Evolutionary conservation across 2,797 vertebrate genomes (phyloP).

Genomic region (Sebastes itinus): DNA sequence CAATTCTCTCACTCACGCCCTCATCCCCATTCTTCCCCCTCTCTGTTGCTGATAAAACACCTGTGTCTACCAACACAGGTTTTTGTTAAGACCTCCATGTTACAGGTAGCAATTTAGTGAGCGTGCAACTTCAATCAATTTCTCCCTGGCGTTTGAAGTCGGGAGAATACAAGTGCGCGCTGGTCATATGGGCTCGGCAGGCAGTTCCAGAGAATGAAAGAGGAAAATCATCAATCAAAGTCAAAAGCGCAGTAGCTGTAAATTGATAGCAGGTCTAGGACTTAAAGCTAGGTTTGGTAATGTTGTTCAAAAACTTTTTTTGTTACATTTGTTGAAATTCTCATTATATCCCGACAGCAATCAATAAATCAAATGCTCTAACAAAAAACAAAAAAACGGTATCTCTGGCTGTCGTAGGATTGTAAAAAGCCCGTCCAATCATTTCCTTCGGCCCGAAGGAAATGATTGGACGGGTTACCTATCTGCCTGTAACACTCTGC

Average conservation of each 20-base stretch:
- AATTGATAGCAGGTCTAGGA: neutral
- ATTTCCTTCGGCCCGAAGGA: too few species aligned
- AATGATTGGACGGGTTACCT: too few species aligned
- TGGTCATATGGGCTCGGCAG: constrained; percentile 10
- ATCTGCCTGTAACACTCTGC: too few species aligned
- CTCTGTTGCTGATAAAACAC: constrained; percentile 56
- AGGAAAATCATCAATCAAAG: constrained; percentile 19
- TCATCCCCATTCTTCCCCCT: constrained; percentile 19
- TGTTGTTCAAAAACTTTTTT: neutral
- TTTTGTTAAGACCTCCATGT: constrained; percentile 57
- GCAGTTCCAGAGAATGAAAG: constrained; percentile 12
- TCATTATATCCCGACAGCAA: neutral
- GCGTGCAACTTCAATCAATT: constrained; percentile 34
- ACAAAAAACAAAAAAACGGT: too few species aligned
- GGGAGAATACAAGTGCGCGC: constrained; percentile 22
- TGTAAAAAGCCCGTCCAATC: too few species aligned
- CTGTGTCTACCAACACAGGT: constrained; percentile 67
- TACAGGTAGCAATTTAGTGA: constrained; percentile 68
- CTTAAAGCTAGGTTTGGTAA: neutral
- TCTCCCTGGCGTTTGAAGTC: constrained; percentile 55
- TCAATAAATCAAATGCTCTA: neutral
- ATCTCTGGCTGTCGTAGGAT: too few species aligned
- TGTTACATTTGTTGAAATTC: neutral
- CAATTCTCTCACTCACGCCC: constrained; percentile 3
- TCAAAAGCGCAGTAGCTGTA: neutral